A percentile compares a stretch with the other conserved stretches of the same genome.
Evolutionary conservation across 2,113 vertebrate genomes (phyloP).

Genomic region (Heliornis fulica): DNA sequence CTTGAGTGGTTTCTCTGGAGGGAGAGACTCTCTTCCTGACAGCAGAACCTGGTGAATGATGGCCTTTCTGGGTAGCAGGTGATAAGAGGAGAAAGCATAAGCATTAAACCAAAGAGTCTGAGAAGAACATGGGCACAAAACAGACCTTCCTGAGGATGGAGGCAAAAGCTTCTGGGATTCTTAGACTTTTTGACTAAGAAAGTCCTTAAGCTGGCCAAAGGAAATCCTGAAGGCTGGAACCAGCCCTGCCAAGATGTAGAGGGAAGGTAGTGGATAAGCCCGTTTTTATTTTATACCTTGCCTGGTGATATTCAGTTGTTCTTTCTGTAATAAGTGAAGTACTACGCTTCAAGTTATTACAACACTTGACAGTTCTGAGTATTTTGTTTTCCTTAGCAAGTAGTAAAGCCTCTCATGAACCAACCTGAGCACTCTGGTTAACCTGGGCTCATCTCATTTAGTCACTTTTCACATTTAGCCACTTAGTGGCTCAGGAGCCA

Average conservation of each 20-base stretch:
- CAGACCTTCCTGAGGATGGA: not conserved
- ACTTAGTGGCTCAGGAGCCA: too few species aligned
- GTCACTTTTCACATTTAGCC: too few species aligned
- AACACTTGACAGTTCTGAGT: not conserved
- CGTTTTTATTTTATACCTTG: not conserved
- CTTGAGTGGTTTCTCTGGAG: not conserved
- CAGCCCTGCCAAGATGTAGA: not conserved
- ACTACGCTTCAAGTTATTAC: not conserved
- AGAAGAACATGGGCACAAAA: accelerated
- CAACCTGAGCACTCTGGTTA: not conserved
- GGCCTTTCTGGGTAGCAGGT: not conserved
- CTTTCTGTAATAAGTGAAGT: not conserved
- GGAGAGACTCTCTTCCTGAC: not conserved
- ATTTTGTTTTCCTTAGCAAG: accelerated
- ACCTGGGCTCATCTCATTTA: not conserved
- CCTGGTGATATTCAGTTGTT: not conserved
- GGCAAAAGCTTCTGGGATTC: not conserved
- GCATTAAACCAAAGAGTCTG: not conserved
- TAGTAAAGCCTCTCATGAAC: not conserved
- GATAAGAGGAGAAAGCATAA: not conserved
- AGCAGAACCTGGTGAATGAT: not conserved
- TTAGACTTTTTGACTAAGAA: not conserved
- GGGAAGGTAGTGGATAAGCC: not conserved
- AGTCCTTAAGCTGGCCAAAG: not conserved
- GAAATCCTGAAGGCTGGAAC: not conserved